A percentile compares a stretch with the other conserved stretches of the same genome.
Evolutionary conservation across 2,797 vertebrate genomes (phyloP).

Genomic region (Poeciliopsis paucimaculata): DNA sequence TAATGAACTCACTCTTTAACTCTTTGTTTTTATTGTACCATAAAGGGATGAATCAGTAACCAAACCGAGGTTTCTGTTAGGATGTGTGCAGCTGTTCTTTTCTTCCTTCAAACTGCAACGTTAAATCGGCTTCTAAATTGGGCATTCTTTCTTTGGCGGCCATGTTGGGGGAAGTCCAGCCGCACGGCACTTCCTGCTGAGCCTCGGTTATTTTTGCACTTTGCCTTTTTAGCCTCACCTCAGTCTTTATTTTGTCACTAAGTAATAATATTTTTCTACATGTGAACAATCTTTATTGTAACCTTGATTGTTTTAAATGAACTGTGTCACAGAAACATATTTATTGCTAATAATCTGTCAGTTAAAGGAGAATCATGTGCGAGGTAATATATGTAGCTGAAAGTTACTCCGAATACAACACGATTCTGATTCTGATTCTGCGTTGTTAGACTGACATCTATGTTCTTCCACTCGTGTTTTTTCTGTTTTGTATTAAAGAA

Average conservation of each 20-base stretch:
- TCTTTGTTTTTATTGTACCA: slow-evolving; percentile 17
- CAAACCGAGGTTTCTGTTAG: neutral
- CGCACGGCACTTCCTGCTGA: neutral
- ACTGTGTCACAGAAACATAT: slow-evolving; percentile 31
- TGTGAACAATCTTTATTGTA: slow-evolving; percentile 28
- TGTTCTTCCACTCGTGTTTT: slow-evolving; percentile 2
- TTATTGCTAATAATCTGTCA: slow-evolving; percentile 27
- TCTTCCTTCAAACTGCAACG: neutral
- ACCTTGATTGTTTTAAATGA: slow-evolving; percentile 22
- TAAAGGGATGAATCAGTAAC: slow-evolving; percentile 30
- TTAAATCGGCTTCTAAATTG: neutral
- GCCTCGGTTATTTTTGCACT: slow-evolving; percentile 58
- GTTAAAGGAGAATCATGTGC: neutral
- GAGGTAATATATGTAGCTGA: neutral
- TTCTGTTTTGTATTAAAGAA: slow-evolving; percentile 2
- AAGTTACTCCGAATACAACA: neutral
- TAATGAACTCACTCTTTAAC: slow-evolving; percentile 4
- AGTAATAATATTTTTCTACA: slow-evolving; percentile 59
- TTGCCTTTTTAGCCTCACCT: slow-evolving; percentile 57
- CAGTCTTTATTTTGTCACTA: slow-evolving; percentile 45
- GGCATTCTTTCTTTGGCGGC: neutral
- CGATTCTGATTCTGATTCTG: neutral
- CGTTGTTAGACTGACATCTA: neutral
- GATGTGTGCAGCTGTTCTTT: neutral
- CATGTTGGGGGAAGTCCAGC: neutral